Percentiles rank a stretch among this genome's conserved stretches.
These are phyloP conservation scores for Yponomeuta malinellus DNA, from an alignment of 2,888 invertebrate species.

Conservation along the genomic window DNA sequence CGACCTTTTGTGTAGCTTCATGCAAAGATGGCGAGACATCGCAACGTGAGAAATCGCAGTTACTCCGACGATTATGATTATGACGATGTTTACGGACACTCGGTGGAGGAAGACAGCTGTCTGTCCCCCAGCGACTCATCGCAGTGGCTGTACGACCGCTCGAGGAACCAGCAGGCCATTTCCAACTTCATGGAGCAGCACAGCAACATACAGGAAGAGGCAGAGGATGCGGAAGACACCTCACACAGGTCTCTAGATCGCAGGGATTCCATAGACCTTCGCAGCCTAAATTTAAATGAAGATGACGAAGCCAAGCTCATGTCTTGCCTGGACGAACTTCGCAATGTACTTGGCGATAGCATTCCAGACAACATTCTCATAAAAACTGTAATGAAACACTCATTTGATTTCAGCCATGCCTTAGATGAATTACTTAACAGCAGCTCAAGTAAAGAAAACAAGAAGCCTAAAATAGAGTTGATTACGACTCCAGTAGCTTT, in stretches of 20 bases:
- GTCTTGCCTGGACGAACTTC: constrained; percentile 89
- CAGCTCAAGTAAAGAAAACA: constrained; percentile 42
- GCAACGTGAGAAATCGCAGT: constrained; percentile 89
- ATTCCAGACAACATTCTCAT: constrained; percentile 83
- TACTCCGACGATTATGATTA: constrained; percentile 94
- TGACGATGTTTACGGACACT: constrained; percentile 94
- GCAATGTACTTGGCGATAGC: constrained; percentile 86
- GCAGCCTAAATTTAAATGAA: constrained; percentile 74
- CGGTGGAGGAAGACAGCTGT: constrained; percentile 94
- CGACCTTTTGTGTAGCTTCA: neutral
- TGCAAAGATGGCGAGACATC: constrained; percentile 86
- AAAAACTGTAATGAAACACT: constrained; percentile 81
- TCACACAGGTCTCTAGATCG: constrained; percentile 39
- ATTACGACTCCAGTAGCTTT: constrained; percentile 34
- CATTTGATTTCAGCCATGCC: constrained; percentile 83
- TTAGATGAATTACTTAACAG: constrained; percentile 82
- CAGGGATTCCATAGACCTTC: constrained; percentile 67
- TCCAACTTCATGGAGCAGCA: constrained; percentile 84
- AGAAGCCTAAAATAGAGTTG: constrained; percentile 31
- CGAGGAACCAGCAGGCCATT: constrained; percentile 82
- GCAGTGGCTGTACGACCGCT: constrained; percentile 91
- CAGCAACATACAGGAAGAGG: constrained; percentile 82
- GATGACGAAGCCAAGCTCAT: constrained; percentile 83
- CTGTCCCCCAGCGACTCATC: constrained; percentile 91
- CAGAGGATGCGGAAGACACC: constrained; percentile 61